Evolutionary conservation across 2,888 invertebrate species (phyloP), one percentile per base, ranked within the genome.

Genomic region (Trachelus stipa): DNA sequence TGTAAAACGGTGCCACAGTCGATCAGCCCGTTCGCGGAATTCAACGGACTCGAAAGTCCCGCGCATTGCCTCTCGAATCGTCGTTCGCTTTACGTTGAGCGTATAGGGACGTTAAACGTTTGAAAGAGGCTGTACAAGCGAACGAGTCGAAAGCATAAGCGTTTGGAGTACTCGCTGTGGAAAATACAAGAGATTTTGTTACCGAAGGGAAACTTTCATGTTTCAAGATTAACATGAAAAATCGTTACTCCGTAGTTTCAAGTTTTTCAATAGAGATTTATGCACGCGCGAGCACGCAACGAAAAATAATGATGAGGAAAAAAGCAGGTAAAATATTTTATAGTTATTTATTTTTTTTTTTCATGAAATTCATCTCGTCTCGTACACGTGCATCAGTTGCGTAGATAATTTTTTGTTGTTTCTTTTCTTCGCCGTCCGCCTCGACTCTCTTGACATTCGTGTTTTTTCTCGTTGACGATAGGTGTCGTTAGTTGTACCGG

Each of bases 401-500:
- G 12, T 34, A 31, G 71, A 9, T 1, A 31, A 15, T 30, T 34
- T 31, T 33, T 12, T 12, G 4, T 33, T 30, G 31, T 12, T 69
- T 12, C 4, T 69, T 15, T 31, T 69, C 71, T 31, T 31, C 1
- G 71, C 33, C 3, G 4, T 15, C 33, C 11, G 71, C 31, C 30
- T 31, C 12, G n/a, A 23, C 23, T 40, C 34, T 56, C 56, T 56
- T 56, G 56, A 56, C 9, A 1, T 23, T 23, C 23, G 56, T 56
- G 56, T 23, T 56, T 56, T 56, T 56, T 56, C 23, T 23, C 56
- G 56, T 2, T 2, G 56, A 56, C 56, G 56, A 56, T 56, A 56
- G 56, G 56, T 56, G 56, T 56, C 56, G 56, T 56, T 56, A 56
- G 56, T 23, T 23, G 56, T 56, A 71, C 71, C 71, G 71, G 71